Evolutionary conservation across 2,113 vertebrate species (phyloP).

Genomic region (Proterorhinus semilunaris): DNA sequence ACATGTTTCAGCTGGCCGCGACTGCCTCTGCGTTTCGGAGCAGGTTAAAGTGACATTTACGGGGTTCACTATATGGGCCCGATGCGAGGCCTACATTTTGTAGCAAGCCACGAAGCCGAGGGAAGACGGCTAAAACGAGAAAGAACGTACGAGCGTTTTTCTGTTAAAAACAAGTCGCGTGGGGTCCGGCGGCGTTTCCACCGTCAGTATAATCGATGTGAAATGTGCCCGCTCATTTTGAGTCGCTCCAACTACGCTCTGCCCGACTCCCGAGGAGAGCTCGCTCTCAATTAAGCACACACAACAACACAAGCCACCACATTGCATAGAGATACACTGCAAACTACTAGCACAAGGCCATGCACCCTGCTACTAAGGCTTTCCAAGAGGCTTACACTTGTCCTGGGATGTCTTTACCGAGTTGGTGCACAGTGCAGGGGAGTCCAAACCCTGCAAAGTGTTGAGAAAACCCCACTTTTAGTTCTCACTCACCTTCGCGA

Average conservation of each 20-base stretch:
- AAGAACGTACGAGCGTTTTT: conserved; percentile 75
- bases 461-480: conserved; percentile 75
- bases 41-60: conserved; percentile 43
- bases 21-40: conserved; percentile 22
- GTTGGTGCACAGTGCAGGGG: conserved; percentile 76
- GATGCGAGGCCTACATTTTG: conserved; percentile 91
- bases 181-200: conserved; percentile 72
- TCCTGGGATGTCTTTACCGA: conserved; percentile 54
- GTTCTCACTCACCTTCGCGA: conserved; percentile 97
- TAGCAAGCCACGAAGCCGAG: conserved; percentile 89
- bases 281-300: conserved; percentile 65
- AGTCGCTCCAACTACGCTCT: conserved; percentile 90
- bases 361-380: conserved; percentile 70
- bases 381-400: conserved; percentile 41
- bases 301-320: conserved; percentile 75
- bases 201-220: conserved; percentile 89
- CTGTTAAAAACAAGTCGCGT: conserved; percentile 62
- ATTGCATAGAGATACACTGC: conserved; percentile 75
- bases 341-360: conserved; percentile 85
- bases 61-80: conserved; percentile 77
- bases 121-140: conserved; percentile 91
- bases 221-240: conserved; percentile 96
- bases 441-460: conserved; percentile 63
- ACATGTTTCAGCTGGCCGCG: conserved; percentile 12
- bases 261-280: conserved; percentile 61